Percentiles rank a stretch among this genome's conserved stretches.
Evolutionary conservation across 2,888 invertebrate genomes (phyloP).

Genomic region (Drosophila nigricruria): DNA sequence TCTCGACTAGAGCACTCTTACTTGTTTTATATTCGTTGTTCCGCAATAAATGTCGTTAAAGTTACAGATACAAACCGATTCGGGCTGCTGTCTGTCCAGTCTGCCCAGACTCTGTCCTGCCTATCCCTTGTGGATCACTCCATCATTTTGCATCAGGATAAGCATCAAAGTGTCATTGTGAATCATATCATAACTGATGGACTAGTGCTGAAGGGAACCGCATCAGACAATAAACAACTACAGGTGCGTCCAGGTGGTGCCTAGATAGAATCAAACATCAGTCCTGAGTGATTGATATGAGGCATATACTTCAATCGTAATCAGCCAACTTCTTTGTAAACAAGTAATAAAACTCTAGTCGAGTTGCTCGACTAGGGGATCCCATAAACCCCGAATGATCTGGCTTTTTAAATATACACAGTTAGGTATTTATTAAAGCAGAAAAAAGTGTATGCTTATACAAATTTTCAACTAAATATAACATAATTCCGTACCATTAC

Average conservation of each 20-base stretch:
- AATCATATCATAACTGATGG: background rate
- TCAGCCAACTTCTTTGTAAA: background rate
- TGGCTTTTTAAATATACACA: no score
- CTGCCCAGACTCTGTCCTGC: background rate
- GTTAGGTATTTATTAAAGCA: no score
- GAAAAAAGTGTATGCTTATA: no score
- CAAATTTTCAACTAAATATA: no score
- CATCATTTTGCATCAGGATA: conserved; percentile 16
- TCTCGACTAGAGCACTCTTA: no score
- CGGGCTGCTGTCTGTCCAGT: background rate
- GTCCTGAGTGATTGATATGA: background rate
- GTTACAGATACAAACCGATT: no score
- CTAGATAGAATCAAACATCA: background rate
- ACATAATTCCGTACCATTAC: no score
- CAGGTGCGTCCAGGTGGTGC: background rate
- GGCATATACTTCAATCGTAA: background rate
- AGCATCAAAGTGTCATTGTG: conserved; percentile 12
- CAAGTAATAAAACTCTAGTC: no score
- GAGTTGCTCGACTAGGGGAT: no score
- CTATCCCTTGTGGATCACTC: conserved; percentile 1
- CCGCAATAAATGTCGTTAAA: no score
- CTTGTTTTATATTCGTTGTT: no score
- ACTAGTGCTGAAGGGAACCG: background rate
- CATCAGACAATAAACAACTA: background rate
- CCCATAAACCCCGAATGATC: no score